Base-by-base conservation (phyloP, 2,888 invertebrate genomes). In the Cataglyphis altisquamis region DNA sequence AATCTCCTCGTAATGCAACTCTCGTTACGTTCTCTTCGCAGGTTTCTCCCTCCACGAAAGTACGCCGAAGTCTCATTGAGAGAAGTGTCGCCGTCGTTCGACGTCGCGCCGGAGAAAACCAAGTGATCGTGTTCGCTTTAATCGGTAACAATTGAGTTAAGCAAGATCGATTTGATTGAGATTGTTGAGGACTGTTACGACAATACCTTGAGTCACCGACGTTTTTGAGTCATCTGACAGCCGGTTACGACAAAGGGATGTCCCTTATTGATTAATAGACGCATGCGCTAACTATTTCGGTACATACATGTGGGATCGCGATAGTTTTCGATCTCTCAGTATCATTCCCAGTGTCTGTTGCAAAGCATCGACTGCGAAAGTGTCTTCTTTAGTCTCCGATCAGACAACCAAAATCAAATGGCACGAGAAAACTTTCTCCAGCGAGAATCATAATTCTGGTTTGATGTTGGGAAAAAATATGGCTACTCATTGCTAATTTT, bases 191-290 rank as follows among this genome's bases (percentile, higher is more conserved):
- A n/a, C 63, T 15, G 15, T n/a, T n/a, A 41, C 18, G 15, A 21
- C n/a, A 63, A 41, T 48, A 72, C 18, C 9, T 36, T 5, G 15
- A 25, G 10, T 67, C 10, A n/a, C 29, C 55, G n/a, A 32, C 25
- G 12, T 29, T 67, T 55, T 29, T n/a, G n/a, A 68, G 25, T 78
- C 32, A 67, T 41, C 29, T 67, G 77, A 55, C n/a, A 18, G 21
- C 15, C 15, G n/a, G 29, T 29, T 2, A 21, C 32, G 9, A 67
- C 39, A 55, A 78, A 57, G 25, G 57, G 29, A 6, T 77, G 15
- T 77, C 25, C 15, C 10, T 78, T 78, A 78, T 78, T 45, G 57
- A 78, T 78, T 78, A 78, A 78, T 32, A 78, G 68, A 78, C 77
- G 77, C 68, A 78, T 78, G 68, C 77, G 68, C 77, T 25, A 68